Percentiles rank a stretch among this genome's conserved stretches.
These are phyloP conservation scores for Petrocephalus microphthalmus DNA, from an alignment of 2,113 vertebrate species.

Conservation along the genomic window DNA sequence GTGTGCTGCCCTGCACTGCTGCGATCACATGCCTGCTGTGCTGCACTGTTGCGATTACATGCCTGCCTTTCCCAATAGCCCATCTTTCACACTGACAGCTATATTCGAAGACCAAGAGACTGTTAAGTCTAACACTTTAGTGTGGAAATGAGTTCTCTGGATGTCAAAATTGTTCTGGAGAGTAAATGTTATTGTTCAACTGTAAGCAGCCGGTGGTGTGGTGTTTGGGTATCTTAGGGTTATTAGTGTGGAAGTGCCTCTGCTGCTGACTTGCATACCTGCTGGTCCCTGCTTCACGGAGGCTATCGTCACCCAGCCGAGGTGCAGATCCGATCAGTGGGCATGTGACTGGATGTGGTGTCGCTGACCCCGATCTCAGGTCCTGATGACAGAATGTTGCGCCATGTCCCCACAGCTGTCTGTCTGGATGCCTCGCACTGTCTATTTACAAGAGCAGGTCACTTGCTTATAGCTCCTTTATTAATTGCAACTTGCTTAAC, in stretches of 20 bases:
- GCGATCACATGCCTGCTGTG: background rate
- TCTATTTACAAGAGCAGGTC: background rate
- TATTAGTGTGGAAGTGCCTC: background rate
- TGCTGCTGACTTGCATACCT: background rate
- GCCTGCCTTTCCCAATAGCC: background rate
- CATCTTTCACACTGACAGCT: background rate
- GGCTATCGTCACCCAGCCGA: background rate
- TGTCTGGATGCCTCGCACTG: background rate
- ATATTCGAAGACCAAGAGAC: background rate
- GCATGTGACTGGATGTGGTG: background rate
- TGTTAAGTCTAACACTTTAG: background rate
- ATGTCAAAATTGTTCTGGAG: background rate
- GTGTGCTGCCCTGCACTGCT: background rate
- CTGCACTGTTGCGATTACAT: background rate
- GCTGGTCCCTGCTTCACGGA: background rate
- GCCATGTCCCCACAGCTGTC: background rate
- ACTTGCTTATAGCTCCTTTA: background rate
- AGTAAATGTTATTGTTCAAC: background rate
- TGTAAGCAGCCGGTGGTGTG: background rate
- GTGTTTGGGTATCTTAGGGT: background rate
- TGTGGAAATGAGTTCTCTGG: background rate
- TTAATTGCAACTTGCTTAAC: background rate
- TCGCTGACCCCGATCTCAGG: background rate
- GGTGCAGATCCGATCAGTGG: background rate
- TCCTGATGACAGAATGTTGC: background rate